Evolutionary conservation across 2,113 vertebrate genomes (phyloP).

Genomic region (Opisthocomus hoazin): DNA sequence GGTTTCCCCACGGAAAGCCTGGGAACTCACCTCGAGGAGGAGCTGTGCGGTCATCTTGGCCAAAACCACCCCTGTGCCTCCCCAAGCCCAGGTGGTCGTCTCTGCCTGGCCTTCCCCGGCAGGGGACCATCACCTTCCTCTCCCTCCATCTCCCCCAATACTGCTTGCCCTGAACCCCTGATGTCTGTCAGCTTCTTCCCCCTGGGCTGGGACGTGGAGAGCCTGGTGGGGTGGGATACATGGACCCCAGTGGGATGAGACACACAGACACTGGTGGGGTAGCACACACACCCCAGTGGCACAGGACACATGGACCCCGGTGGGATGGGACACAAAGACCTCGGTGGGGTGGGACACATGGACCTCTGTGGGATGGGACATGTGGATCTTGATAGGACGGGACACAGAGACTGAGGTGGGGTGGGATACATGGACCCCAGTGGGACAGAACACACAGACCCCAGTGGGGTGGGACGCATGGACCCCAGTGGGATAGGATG

Average conservation of each 20-base stretch:
- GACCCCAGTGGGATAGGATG: not conserved
- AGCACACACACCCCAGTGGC: fast-evolving
- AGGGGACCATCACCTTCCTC: not conserved
- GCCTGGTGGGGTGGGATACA: not conserved
- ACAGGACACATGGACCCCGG: not conserved
- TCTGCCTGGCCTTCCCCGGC: not conserved
- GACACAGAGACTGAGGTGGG: no score
- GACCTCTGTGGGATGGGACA: not conserved
- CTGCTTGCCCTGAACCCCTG: not conserved
- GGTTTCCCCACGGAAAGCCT: fast-evolving
- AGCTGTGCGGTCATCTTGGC: fast-evolving
- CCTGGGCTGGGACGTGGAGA: not conserved
- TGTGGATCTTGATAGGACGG: no score
- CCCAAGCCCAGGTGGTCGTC: fast-evolving
- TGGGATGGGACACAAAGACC: not conserved
- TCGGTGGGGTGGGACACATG: fast-evolving
- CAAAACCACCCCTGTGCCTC: not conserved
- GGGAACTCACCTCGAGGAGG: not conserved
- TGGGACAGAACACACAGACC: not conserved
- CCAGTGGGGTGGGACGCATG: no score
- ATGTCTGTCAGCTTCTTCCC: not conserved
- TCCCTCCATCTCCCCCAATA: not conserved
- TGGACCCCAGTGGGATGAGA: not conserved
- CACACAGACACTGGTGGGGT: not conserved
- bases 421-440: not conserved